These are phyloP conservation scores for Pogonophryne albipinna DNA, from an alignment of 2,797 vertebrate genomes.

Conservation along the genomic window DNA sequence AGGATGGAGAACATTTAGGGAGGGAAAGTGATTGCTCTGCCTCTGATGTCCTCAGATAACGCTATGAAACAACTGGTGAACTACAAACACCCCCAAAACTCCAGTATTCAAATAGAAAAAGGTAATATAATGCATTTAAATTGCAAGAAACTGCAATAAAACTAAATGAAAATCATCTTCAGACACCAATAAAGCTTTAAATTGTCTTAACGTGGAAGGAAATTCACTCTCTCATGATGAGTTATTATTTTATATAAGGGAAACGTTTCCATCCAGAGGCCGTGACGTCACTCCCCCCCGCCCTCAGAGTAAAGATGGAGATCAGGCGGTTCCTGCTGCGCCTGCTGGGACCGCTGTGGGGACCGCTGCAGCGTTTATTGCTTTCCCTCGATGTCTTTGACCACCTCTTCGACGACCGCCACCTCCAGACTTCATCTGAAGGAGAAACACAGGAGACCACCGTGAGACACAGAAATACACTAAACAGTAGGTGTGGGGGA, in stretches of 20 bases:
- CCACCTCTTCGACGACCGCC: slow-evolving; percentile 81
- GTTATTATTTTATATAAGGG: slow-evolving; percentile 16
- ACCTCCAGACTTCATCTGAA: slow-evolving; percentile 79
- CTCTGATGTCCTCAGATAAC: slow-evolving; percentile 30
- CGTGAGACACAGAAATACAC: neutral
- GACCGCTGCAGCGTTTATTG: slow-evolving; percentile 41
- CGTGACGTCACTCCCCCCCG: slow-evolving; percentile 23
- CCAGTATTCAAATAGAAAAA: slow-evolving; percentile 5
- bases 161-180: slow-evolving; percentile 16
- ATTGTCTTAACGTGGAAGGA: neutral
- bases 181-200: slow-evolving; percentile 15
- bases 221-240: slow-evolving; percentile 2
- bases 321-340: slow-evolving; percentile 68
- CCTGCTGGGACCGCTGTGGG: slow-evolving; percentile 63
- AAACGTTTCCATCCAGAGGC: slow-evolving; percentile 15
- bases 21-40: slow-evolving; percentile 41
- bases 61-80: slow-evolving; percentile 1
- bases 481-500: no score
- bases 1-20: neutral
- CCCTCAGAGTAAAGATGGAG: neutral
- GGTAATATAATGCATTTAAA: neutral
- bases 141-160: neutral
- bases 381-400: slow-evolving; percentile 82
- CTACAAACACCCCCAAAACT: neutral
- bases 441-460: slow-evolving; percentile 1